Evolutionary conservation across 2,888 invertebrate species (phyloP).

Genomic region (Aleiodes leptofemur): DNA sequence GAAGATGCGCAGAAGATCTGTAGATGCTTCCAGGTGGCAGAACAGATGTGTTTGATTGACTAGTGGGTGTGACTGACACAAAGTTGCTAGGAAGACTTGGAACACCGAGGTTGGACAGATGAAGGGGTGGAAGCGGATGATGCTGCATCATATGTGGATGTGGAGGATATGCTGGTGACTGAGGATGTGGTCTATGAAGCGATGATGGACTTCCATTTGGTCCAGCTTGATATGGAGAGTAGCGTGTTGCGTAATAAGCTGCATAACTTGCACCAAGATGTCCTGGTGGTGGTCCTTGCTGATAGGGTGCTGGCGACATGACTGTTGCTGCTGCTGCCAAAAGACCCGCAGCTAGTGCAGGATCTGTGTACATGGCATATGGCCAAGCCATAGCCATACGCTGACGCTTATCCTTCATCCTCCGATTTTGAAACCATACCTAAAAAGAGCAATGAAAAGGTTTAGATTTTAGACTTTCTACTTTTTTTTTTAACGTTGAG

Average conservation of each 20-base stretch:
- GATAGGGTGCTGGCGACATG: slow-evolving; percentile 75
- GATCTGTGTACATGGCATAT: slow-evolving; percentile 95
- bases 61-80: slow-evolving; percentile 61
- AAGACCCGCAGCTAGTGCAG: slow-evolving; percentile 93
- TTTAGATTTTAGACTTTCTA: not conserved
- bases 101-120: slow-evolving; percentile 62
- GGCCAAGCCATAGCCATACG: slow-evolving; percentile 97
- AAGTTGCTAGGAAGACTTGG: slow-evolving; percentile 57
- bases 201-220: slow-evolving; percentile 77
- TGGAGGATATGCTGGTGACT: slow-evolving; percentile 67
- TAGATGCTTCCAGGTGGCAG: slow-evolving; percentile 44
- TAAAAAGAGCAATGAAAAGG: slow-evolving; percentile 73
- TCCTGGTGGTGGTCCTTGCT: slow-evolving; percentile 73
- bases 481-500: not conserved
- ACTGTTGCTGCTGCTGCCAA: slow-evolving; percentile 90
- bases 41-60: slow-evolving; percentile 61
- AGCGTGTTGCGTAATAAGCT: slow-evolving; percentile 78
- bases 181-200: slow-evolving; percentile 77
- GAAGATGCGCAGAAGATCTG: slow-evolving; percentile 74
- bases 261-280: slow-evolving; percentile 77
- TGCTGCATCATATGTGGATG: slow-evolving; percentile 63
- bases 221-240: slow-evolving; percentile 78
- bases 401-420: slow-evolving; percentile 98
- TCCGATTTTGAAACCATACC: slow-evolving; percentile 98
- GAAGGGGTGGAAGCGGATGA: slow-evolving; percentile 61